Conservation (phyloP, 2,888 invertebrate genomes). For the Noctua fimbriata region DNA sequence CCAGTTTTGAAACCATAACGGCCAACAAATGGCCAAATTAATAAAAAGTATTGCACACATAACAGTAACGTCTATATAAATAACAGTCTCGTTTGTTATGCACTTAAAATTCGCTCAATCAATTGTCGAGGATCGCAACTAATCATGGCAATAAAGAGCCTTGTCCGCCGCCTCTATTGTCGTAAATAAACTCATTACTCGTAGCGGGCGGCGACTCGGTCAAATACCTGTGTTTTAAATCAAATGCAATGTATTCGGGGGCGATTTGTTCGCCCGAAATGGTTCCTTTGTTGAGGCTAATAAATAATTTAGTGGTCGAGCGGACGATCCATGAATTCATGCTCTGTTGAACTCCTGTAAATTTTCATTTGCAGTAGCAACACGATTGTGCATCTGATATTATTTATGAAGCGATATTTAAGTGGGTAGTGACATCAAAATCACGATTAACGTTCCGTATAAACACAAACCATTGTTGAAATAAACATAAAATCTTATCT, state of each 20-base stretch:
- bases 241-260: slow-evolving; percentile 79
- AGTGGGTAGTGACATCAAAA: slow-evolving; percentile 70
- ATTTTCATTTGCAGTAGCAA: slow-evolving; percentile 68
- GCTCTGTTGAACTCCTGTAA: slow-evolving; percentile 77
- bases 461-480: slow-evolving; percentile 67
- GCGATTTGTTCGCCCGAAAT: slow-evolving; percentile 81
- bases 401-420: slow-evolving; percentile 72
- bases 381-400: slow-evolving; percentile 69
- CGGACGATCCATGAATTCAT: slow-evolving; percentile 76
- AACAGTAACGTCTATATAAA: slow-evolving; percentile 74
- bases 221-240: slow-evolving; percentile 87
- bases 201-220: slow-evolving; percentile 79
- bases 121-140: slow-evolving; percentile 78
- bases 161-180: slow-evolving; percentile 73
- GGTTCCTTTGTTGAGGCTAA: slow-evolving; percentile 81
- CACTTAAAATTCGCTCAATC: slow-evolving; percentile 75
- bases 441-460: slow-evolving; percentile 72
- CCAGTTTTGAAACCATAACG: slow-evolving; percentile 72
- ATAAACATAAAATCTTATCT: slow-evolving; percentile 67
- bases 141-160: slow-evolving; percentile 79
- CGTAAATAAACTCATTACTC: slow-evolving; percentile 83
- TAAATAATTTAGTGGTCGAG: slow-evolving; percentile 80
- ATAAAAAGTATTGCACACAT: slow-evolving; percentile 74
- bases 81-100: slow-evolving; percentile 76
- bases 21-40: slow-evolving; percentile 75